These are phyloP conservation scores for Himantopus leucocephalus DNA, from an alignment of 2,113 vertebrate genomes.

Conservation along the genomic window DNA sequence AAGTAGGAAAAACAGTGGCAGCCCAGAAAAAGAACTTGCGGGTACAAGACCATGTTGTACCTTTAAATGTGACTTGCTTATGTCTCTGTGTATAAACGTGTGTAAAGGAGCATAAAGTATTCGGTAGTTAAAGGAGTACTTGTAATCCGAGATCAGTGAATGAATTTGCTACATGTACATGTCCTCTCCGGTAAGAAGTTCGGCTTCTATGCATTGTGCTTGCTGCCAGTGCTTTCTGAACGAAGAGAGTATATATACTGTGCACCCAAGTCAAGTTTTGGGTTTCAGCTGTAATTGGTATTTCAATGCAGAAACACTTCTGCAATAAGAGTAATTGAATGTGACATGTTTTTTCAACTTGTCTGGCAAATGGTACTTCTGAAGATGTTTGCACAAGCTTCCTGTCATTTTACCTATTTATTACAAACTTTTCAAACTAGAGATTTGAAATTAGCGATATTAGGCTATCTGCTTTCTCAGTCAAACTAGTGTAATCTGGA, in stretches of 20 bases:
- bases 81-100: not conserved
- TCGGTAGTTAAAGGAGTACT: not conserved
- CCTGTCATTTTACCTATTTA: not conserved
- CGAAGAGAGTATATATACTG: too few species aligned
- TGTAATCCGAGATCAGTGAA: not conserved
- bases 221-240: not conserved
- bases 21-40: not conserved
- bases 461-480: not conserved
- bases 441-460: not conserved
- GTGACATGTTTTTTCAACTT: not conserved
- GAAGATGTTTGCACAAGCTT: not conserved
- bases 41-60: not conserved
- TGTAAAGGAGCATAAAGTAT: not conserved
- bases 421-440: not conserved
- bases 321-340: not conserved
- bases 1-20: not conserved
- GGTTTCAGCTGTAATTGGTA: not conserved
- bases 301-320: not conserved
- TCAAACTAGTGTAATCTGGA: not conserved
- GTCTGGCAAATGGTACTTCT: not conserved
- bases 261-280: not conserved
- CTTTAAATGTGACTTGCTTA: not conserved
- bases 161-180: not conserved
- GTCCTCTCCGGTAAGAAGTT: not conserved
- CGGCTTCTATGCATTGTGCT: fast-evolving